phyloP scores from a whole-genome alignment of 2,113 vertebrate genomes.

The Petrocephalus zakoni region DNA sequence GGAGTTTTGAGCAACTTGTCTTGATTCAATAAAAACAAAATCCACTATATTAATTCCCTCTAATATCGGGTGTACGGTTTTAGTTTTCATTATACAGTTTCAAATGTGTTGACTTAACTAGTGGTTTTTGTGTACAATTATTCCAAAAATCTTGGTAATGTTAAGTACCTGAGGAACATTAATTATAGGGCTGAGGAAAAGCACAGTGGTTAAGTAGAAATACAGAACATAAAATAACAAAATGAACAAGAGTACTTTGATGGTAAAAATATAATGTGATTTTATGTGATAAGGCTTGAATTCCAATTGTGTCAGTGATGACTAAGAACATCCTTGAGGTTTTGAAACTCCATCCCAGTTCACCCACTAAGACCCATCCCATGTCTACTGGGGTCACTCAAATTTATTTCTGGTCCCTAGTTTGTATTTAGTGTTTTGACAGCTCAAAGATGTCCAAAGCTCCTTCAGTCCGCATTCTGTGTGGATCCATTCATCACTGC shows the following conservation, averaged over 20 bases:
- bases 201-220: background rate
- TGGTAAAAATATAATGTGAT: background rate
- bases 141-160: background rate
- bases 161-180: too few species aligned
- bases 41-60: background rate
- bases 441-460: background rate
- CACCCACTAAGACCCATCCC: background rate
- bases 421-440: background rate
- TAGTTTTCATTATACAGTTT: background rate
- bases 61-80: background rate
- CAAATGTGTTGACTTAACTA: background rate
- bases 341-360: background rate
- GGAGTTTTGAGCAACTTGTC: background rate
- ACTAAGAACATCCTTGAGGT: background rate
- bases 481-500: background rate
- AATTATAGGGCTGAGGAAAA: too few species aligned
- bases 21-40: background rate
- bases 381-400: background rate
- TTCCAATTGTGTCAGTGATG: background rate
- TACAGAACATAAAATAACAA: background rate
- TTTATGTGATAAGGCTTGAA: background rate
- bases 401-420: background rate
- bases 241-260: background rate
- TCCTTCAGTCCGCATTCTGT: background rate
- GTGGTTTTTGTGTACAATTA: background rate